Percentiles rank a stretch among this genome's conserved stretches.
phyloP scores from a whole-genome alignment of 1,140 invertebrate species.

The Lepidurus apus region DNA sequence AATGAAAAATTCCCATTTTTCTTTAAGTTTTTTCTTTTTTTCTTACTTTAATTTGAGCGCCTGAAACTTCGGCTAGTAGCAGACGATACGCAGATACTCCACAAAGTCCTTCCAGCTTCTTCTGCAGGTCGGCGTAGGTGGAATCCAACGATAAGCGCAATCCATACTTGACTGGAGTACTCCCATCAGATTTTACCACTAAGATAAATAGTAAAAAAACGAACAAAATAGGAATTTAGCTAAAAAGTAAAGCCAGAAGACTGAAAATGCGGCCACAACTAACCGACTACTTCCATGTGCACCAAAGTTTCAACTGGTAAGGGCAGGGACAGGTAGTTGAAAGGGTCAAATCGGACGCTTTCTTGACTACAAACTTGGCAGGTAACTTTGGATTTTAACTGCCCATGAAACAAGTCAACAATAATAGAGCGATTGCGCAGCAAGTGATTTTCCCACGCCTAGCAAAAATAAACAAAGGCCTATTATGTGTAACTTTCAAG shows the following conservation, averaged over 20 bases:
- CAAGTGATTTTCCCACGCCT: slow-evolving; percentile 76
- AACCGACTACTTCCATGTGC: slow-evolving; percentile 66
- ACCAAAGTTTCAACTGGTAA: slow-evolving; percentile 72
- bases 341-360: slow-evolving; percentile 81
- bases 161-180: slow-evolving; percentile 73
- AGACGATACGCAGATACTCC: slow-evolving; percentile 56
- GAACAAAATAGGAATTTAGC: slow-evolving; percentile 18
- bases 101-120: slow-evolving; percentile 59
- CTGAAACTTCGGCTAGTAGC: slow-evolving; percentile 62
- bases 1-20: background rate
- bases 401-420: slow-evolving; percentile 84
- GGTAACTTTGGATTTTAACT: slow-evolving; percentile 74
- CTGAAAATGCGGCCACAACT: slow-evolving; percentile 38
- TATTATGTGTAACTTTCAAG: background rate
- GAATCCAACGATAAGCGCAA: slow-evolving; percentile 72
- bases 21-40: background rate
- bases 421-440: slow-evolving; percentile 74
- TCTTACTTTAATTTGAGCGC: slow-evolving; percentile 57
- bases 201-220: slow-evolving; percentile 32
- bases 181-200: slow-evolving; percentile 72
- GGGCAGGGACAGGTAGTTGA: slow-evolving; percentile 78
- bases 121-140: slow-evolving; percentile 65
- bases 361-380: slow-evolving; percentile 72
- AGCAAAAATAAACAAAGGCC: slow-evolving; percentile 35
- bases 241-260: slow-evolving; percentile 33